phyloP scores from a whole-genome alignment of 2,113 vertebrate species.

The Suncus etruscus region DNA sequence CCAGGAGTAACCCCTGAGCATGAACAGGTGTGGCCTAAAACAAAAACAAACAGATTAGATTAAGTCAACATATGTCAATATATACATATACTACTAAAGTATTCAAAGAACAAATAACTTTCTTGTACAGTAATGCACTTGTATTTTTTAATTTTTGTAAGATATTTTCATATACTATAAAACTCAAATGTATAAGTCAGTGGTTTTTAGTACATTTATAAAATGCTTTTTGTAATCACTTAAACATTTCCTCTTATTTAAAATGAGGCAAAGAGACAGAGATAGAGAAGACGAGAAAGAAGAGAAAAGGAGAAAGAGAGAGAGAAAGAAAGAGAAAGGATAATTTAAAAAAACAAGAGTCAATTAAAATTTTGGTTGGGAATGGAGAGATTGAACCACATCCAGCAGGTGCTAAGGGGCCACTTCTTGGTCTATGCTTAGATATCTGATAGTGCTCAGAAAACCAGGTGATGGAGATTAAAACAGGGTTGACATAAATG shows the following conservation, averaged over 20 bases:
- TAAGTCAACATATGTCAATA: too few relatives aligned
- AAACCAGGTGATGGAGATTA: too few relatives aligned
- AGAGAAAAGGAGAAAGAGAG: not conserved
- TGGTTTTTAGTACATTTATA: constrained; percentile 3
- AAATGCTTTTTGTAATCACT: constrained; percentile 1
- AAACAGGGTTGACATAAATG: too few relatives aligned
- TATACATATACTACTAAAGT: not conserved
- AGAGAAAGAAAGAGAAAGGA: not conserved
- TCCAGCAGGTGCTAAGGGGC: too few relatives aligned
- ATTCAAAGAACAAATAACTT: not conserved
- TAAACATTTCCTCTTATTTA: not conserved
- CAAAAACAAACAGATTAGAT: too few relatives aligned
- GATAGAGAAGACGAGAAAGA: not conserved
- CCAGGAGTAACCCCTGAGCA: too few relatives aligned
- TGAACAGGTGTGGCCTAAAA: too few relatives aligned
- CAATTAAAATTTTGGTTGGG: too few relatives aligned
- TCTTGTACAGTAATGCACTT: not conserved
- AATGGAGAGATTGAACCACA: too few relatives aligned
- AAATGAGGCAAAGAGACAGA: constrained; percentile 1
- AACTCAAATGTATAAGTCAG: not conserved
- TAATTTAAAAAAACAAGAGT: not conserved
- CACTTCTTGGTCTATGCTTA: too few relatives aligned
- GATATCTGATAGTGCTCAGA: too few relatives aligned
- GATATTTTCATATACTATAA: not conserved
- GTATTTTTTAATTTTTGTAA: not conserved